Base-by-base conservation (phyloP, 2,888 invertebrate species). In the Cordilura impudica region DNA sequence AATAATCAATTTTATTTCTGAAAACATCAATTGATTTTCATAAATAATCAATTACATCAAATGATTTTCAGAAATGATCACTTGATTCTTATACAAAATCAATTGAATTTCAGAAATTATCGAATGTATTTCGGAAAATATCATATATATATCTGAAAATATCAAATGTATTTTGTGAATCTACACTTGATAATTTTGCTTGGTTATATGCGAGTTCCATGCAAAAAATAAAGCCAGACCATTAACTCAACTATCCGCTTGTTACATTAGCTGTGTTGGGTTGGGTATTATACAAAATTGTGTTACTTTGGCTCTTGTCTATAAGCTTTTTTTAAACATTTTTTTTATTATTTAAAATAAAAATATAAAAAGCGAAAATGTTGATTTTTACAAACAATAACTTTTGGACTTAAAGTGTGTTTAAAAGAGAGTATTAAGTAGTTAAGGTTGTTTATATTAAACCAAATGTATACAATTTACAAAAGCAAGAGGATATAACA, bases 351-450 rank as follows among this genome's bases (percentile, higher is more conserved):
- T 31, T 31, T 35, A 29, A 7, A 14, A 56, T 18, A 49, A 29
- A 61, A 26, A 3, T 7, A 1, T 21, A 18, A 65, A 39, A 56
- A 45, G 23, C 18, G 14, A 58, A 35, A 69, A 63, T 73, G 69
- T 69, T 73, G 63, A 58, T 58, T 65, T 69, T 58, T 51, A 53
- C 53, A 51, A n/a, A 73, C 73, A 78, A 73, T 73, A 78, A 69
- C 73, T 78, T 69, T 69, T 61, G 43, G 61, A 65, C 45, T 73
- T 56, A 69, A 69, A 78, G 51, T 69, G 23, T 53, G 47, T 60
- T 78, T 58, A 73, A 72, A 58, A 65, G 58, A 8, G 67, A 66
- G 31, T 61, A 77, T 66, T 71, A 66, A 77, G 60, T 77, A 56
- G 66, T 63, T 69, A 26, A 69, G 66, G 63, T 69, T 71, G 53